Evolutionary conservation across 2,113 vertebrate species (phyloP), one percentile per base, ranked within the genome.

Genomic region (Atrichornis clamosus): DNA sequence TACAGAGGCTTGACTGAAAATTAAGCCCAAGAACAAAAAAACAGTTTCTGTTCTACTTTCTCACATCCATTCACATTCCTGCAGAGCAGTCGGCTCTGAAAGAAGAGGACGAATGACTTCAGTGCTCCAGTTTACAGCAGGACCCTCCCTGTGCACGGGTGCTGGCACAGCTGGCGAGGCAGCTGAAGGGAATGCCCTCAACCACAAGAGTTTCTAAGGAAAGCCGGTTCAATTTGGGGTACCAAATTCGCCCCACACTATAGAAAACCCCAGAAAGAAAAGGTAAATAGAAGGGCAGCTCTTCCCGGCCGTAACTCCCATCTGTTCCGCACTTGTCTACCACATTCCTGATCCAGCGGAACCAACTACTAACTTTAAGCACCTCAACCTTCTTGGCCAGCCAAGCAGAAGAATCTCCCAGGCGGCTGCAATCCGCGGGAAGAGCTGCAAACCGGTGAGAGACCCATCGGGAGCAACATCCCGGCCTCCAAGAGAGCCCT

Each of bases 71-170:
- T 33, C 32, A 6, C 22, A 46, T 10, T 49, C 28, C 50, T 20
- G 50, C 0, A 0, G 63, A 32, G n/a, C 20, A n/a, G 44, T 2
- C 2, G 0, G 18, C 52, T 12, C 18, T 11, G 32, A 28, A 21
- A 18, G 33, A 1, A 52, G 11, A 1, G 7, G 16, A 63, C 17
- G 10, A 26, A 41, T 1, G 1, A 26, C 17, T 79, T 15, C 32
- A 15, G 59, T 1, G 21, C 21, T 30, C 11, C 56, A 23, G 39
- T 5, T 64, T 17, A 37, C 13, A 65, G 35, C 79, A 42, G 63
- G 24, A 18, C 23, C 16, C 44, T 6, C 23, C 16, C 44, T 6
- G 0, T 0, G 24, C 0, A 6, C 0, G 2, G 15, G 3, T 6
- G 28, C 0, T 15, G 24, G 33, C 23, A 14, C 32, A 32, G 21